These are phyloP conservation scores for Neelides sp. DNA, from an alignment of 1,140 invertebrate genomes.

Conservation along the genomic window DNA sequence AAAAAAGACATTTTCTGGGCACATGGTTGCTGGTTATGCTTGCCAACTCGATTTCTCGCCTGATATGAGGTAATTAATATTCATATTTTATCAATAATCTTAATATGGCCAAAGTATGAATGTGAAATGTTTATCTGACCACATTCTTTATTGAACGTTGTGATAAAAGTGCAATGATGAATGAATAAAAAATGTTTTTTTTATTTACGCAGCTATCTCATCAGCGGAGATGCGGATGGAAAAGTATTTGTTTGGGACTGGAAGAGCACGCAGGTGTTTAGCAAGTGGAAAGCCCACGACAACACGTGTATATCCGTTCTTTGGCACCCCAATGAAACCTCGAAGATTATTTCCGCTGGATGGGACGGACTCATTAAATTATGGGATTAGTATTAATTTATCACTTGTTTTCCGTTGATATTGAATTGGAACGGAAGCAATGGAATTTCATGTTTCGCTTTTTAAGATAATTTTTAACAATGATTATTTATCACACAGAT, in stretches of 20 bases:
- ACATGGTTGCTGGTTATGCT: constrained; percentile 99
- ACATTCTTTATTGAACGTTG: constrained; percentile 6
- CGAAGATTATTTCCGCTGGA: constrained; percentile 86
- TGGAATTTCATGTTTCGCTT: too few relatives aligned
- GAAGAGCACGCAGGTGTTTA: constrained; percentile 95
- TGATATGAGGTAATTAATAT: constrained; percentile 88
- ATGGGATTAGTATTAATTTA: constrained; percentile 71
- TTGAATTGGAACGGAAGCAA: too few relatives aligned
- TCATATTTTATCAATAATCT: too few relatives aligned
- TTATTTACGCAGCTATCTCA: constrained; percentile 65
- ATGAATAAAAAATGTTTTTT: constrained; percentile 1
- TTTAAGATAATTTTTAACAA: too few relatives aligned
- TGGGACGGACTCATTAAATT: constrained; percentile 98
- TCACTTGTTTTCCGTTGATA: too few relatives aligned
- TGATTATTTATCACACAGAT: too few relatives aligned
- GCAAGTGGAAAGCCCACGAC: constrained; percentile 98
- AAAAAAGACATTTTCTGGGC: constrained; percentile 94
- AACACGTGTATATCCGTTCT: constrained; percentile 85
- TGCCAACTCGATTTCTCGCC: constrained; percentile 95
- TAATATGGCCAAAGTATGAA: too few relatives aligned
- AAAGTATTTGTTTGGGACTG: constrained; percentile 99
- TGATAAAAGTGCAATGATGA: constrained; percentile 2
- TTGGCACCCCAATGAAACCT: constrained; percentile 99
- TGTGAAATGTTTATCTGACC: too few relatives aligned
- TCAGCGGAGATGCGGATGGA: constrained; percentile 98